Conservation (phyloP, 2,113 vertebrate genomes). For the Hippocampus guttulatus region DNA sequence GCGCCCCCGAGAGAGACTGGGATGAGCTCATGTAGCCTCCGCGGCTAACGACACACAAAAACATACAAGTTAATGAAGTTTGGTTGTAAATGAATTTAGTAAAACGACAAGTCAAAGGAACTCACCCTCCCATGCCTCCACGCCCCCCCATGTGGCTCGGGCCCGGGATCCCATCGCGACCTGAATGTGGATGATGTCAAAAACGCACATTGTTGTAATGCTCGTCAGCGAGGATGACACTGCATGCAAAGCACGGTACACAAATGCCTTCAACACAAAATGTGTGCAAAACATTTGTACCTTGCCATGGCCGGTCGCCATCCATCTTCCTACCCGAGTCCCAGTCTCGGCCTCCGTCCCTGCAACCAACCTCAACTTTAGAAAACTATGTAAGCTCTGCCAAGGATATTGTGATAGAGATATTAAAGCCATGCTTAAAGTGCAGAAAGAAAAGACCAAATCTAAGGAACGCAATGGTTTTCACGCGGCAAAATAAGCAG, state of each 20-base stretch:
- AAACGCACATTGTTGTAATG: neutral
- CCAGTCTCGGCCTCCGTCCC: constrained; percentile 82
- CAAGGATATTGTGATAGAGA: too few relatives aligned
- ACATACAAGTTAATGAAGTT: neutral
- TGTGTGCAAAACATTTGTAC: constrained; percentile 24
- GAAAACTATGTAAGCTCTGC: neutral
- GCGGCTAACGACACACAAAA: constrained; percentile 54
- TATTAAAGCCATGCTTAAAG: too few relatives aligned
- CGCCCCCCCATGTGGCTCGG: constrained; percentile 76
- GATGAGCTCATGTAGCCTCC: constrained; percentile 79
- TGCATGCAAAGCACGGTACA: too few relatives aligned
- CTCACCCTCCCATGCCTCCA: constrained; percentile 82
- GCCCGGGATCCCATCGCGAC: constrained; percentile 76
- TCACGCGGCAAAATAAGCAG: too few relatives aligned
- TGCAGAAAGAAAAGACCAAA: too few relatives aligned
- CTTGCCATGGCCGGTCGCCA: constrained; percentile 82
- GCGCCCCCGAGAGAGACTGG: constrained; percentile 70
- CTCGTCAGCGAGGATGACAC: neutral
- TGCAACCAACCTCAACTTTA: constrained; percentile 10
- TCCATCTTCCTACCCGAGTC: constrained; percentile 84
- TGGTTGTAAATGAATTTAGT: neutral
- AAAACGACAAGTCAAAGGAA: neutral
- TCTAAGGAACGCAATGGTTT: too few relatives aligned
- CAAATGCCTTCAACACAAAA: too few relatives aligned
- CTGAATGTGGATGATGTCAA: constrained; percentile 43